Evolutionary conservation across 1,140 invertebrate genomes (phyloP).

Genomic region (Philopotamus ludificatus): DNA sequence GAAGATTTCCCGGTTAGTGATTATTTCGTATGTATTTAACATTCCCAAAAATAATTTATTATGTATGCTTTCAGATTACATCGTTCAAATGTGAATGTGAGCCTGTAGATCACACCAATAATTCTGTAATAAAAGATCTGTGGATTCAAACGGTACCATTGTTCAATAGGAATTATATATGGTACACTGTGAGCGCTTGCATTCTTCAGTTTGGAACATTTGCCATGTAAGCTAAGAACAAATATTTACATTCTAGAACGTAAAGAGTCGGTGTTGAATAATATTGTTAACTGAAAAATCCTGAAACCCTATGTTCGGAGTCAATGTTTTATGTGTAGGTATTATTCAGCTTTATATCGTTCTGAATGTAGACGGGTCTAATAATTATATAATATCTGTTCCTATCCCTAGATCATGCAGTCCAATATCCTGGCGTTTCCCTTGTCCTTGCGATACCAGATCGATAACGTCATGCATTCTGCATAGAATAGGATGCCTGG

Average conservation of each 20-base stretch:
- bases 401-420: too few relatives aligned
- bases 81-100: neutral
- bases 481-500: too few relatives aligned
- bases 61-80: conserved; percentile 11
- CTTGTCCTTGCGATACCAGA: too few relatives aligned
- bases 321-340: too few relatives aligned
- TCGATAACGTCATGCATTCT: too few relatives aligned
- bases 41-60: conserved; percentile 1
- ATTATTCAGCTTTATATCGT: too few relatives aligned
- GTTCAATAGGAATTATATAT: conserved; percentile 47
- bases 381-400: too few relatives aligned
- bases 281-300: conserved; percentile 1
- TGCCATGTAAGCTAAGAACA: conserved; percentile 25
- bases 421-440: too few relatives aligned
- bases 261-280: neutral
- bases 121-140: conserved; percentile 41
- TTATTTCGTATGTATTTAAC: neutral
- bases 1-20: conserved; percentile 29
- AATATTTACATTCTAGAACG: neutral
- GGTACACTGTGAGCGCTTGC: conserved; percentile 53
- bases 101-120: neutral
- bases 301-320: too few relatives aligned
- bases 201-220: conserved; percentile 50
- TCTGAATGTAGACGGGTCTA: too few relatives aligned
- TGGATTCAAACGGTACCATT: conserved; percentile 55